Evolutionary conservation across 1,140 invertebrate species (phyloP).

Genomic region (Ips nitidus): DNA sequence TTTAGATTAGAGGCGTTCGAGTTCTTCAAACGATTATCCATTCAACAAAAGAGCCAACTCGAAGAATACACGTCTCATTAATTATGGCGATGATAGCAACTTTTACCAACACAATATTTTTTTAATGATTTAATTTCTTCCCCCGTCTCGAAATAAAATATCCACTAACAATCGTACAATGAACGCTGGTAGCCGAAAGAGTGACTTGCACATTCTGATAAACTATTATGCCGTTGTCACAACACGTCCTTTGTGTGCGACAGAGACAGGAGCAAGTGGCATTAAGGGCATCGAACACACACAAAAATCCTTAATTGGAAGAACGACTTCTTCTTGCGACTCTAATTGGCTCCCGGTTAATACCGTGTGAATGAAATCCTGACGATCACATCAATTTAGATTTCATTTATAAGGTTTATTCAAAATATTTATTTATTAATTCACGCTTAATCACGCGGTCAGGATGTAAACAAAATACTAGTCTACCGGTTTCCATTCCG

Average conservation of each 20-base stretch:
- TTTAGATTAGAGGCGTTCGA: background rate
- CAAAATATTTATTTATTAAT: constrained; percentile 16
- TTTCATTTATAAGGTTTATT: background rate
- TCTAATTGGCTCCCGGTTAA: constrained; percentile 24
- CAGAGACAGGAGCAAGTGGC: constrained; percentile 8
- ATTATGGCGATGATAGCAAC: constrained; percentile 26
- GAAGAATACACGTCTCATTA: constrained; percentile 6
- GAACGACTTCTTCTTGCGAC: constrained; percentile 15
- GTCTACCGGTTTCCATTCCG: no score
- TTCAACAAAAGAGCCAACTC: background rate
- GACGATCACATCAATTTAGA: constrained; percentile 19
- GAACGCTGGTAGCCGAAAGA: constrained; percentile 15
- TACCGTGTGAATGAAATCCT: constrained; percentile 24
- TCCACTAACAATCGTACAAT: constrained; percentile 17
- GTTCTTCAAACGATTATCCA: background rate
- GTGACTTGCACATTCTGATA: constrained; percentile 23
- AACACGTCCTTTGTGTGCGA: constrained; percentile 24
- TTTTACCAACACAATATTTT: constrained; percentile 25
- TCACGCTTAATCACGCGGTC: constrained; percentile 11
- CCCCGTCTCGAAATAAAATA: background rate
- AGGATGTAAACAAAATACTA: no score
- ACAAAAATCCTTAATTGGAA: constrained; percentile 19
- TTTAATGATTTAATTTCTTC: constrained; percentile 26
- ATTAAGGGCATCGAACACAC: constrained; percentile 14
- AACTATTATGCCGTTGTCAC: constrained; percentile 21